Evolutionary conservation across 2,888 invertebrate species (phyloP).

Genomic region (Volucella zonaria): DNA sequence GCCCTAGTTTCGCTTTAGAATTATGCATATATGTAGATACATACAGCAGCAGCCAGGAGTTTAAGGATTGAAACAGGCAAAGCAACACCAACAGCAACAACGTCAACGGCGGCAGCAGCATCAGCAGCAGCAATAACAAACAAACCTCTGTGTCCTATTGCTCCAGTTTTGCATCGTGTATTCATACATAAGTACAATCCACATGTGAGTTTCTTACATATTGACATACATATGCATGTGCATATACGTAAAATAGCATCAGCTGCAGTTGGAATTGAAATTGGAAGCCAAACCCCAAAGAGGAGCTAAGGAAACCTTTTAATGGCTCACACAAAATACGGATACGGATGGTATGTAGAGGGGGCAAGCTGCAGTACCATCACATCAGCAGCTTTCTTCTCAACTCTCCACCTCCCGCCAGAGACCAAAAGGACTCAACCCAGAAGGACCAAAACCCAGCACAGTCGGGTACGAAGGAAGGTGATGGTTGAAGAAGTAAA

Average conservation of each 20-base stretch:
- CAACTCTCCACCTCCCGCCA: conserved; percentile 20
- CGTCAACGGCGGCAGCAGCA: not conserved
- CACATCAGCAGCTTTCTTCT: conserved; percentile 26
- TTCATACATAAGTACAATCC: conserved; percentile 21
- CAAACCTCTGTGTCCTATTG: conserved; percentile 65
- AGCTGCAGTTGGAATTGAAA: conserved; percentile 17
- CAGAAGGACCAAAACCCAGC: conserved; percentile 48
- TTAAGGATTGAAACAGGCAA: conserved; percentile 16
- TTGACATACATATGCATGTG: too few relatives aligned
- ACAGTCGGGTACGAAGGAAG: not conserved
- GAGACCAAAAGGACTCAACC: conserved; percentile 3
- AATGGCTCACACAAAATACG: conserved; percentile 68
- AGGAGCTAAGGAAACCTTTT: conserved; percentile 50
- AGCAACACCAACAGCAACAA: conserved; percentile 24
- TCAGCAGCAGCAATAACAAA: conserved; percentile 27
- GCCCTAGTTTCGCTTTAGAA: conserved; percentile 66
- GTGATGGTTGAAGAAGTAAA: conserved; percentile 18
- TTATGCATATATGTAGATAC: conserved; percentile 38
- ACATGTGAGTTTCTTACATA: conserved; percentile 53
- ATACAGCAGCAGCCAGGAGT: conserved; percentile 38
- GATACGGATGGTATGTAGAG: not conserved
- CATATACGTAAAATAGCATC: not conserved
- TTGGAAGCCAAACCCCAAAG: conserved; percentile 34
- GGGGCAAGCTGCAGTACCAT: conserved; percentile 16
- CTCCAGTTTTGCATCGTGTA: conserved; percentile 53